These are phyloP conservation scores for Ormyrus thymus DNA, from an alignment of 2,888 invertebrate genomes.

Conservation along the genomic window DNA sequence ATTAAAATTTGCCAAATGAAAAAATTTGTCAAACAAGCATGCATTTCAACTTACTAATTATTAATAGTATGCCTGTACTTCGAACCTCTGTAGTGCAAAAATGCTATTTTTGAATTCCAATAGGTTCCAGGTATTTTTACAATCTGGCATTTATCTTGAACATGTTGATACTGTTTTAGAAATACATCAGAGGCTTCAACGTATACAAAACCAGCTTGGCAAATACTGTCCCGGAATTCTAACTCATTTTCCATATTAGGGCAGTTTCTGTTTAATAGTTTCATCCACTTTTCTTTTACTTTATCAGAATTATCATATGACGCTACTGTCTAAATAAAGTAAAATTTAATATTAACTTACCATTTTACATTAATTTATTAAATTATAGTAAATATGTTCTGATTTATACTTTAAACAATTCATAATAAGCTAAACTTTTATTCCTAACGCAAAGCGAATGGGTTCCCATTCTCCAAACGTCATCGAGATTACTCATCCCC, in stretches of 20 bases:
- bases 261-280: slow-evolving; percentile 72
- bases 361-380: too few relatives aligned
- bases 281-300: slow-evolving; percentile 63
- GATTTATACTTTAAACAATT: slow-evolving; percentile 58
- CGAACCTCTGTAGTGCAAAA: slow-evolving; percentile 63
- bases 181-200: slow-evolving; percentile 73
- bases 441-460: slow-evolving; percentile 74
- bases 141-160: slow-evolving; percentile 59
- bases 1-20: neutral
- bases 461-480: slow-evolving; percentile 67
- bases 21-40: neutral
- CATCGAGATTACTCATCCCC: slow-evolving; percentile 71
- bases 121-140: slow-evolving; percentile 59
- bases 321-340: neutral
- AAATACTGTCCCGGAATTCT: slow-evolving; percentile 68
- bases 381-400: too few relatives aligned
- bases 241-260: slow-evolving; percentile 67
- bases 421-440: slow-evolving; percentile 72
- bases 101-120: slow-evolving; percentile 59
- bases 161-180: slow-evolving; percentile 59
- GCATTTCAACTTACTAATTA: slow-evolving; percentile 64
- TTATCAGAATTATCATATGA: neutral
- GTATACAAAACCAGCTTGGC: slow-evolving; percentile 69
- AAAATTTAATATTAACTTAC: neutral
- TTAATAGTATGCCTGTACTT: slow-evolving; percentile 64